phyloP scores from a whole-genome alignment of 1,140 invertebrate species.

The Lepidurus packardi region DNA sequence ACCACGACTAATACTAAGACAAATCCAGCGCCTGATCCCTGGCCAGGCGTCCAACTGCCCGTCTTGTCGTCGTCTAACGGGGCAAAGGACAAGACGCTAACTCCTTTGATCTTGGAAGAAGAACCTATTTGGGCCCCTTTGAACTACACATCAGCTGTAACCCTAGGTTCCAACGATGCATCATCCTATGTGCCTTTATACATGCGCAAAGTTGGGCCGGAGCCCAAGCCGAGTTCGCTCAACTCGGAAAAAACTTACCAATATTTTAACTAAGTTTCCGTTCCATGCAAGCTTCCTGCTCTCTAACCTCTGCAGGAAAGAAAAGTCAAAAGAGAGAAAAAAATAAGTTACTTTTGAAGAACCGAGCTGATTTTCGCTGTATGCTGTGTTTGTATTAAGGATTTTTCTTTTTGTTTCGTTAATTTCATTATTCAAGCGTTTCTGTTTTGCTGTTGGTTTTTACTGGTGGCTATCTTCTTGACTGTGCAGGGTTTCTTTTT shows the following conservation, averaged over 20 bases:
- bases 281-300: not conserved
- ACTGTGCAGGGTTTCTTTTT: too few relatives aligned
- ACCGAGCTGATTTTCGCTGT: too few relatives aligned
- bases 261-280: not conserved
- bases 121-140: not conserved
- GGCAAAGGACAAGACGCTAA: not conserved
- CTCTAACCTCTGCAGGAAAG: not conserved
- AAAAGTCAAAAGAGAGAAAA: too few relatives aligned
- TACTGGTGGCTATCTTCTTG: too few relatives aligned
- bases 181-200: constrained; percentile 14
- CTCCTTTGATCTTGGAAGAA: constrained; percentile 13
- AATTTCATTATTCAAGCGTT: too few relatives aligned
- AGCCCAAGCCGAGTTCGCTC: not conserved
- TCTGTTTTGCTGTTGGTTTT: too few relatives aligned
- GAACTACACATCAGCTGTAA: not conserved
- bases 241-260: not conserved
- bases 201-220: not conserved
- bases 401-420: too few relatives aligned
- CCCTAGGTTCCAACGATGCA: not conserved
- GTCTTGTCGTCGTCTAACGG: not conserved
- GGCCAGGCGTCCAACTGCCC: not conserved
- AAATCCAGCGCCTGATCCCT: not conserved
- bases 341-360: too few relatives aligned
- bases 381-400: too few relatives aligned
- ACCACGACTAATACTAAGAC: not conserved